These are phyloP conservation scores for Drosophila rhopaloa DNA, from an alignment of 1,140 invertebrate species.

Conservation along the genomic window DNA sequence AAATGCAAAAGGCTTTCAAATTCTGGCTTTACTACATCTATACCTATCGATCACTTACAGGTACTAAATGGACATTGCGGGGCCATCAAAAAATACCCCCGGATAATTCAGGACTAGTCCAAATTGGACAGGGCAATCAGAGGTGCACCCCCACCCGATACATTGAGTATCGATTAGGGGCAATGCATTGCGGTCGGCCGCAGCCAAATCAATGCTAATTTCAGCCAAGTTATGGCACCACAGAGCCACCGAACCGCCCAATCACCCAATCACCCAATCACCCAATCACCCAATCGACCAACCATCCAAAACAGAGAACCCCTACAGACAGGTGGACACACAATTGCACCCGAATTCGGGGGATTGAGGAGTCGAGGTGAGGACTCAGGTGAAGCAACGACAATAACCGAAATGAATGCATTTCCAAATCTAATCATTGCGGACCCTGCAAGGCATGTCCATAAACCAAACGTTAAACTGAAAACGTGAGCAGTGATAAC, in stretches of 20 bases:
- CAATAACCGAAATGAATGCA: conserved; percentile 37
- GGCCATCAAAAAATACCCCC: conserved; percentile 13
- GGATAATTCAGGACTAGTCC: conserved; percentile 11
- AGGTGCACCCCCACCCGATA: not conserved
- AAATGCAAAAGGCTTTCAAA: not conserved
- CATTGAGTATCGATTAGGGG: conserved; percentile 43
- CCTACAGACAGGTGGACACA: conserved; percentile 31
- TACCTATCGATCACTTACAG: conserved; percentile 14
- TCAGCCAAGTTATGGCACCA: conserved; percentile 50
- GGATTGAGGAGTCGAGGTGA: not conserved
- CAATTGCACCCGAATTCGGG: conserved; percentile 5
- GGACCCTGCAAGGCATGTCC: conserved; percentile 46
- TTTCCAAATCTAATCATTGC: conserved; percentile 52
- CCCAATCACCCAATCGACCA: not conserved
- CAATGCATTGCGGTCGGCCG: conserved; percentile 33
- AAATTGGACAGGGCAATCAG: conserved; percentile 20
- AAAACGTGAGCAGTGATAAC: conserved; percentile 58
- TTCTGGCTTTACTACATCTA: not conserved
- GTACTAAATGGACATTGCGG: conserved; percentile 10
- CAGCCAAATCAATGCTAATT: conserved; percentile 50
- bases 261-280: not conserved
- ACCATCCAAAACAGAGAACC: conserved; percentile 11
- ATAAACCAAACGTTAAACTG: conserved; percentile 36
- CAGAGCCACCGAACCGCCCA: conserved; percentile 6
- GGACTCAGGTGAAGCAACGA: conserved; percentile 27